Evolutionary conservation across 2,888 invertebrate genomes (phyloP), one percentile per base, ranked within the genome.

Genomic region (Phlogophora meticulosa): DNA sequence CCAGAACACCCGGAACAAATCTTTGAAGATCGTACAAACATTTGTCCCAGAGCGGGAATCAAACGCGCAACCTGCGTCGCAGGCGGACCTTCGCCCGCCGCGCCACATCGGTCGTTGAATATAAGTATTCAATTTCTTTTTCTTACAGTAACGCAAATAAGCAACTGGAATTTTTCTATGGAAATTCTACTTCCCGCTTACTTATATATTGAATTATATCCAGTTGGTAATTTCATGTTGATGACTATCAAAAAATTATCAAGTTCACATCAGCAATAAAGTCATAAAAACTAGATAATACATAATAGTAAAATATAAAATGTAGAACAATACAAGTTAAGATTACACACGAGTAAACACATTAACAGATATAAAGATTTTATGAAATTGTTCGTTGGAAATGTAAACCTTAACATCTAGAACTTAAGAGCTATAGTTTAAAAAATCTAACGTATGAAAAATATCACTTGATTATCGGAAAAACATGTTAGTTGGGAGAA

Each of bases 401-500:
- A 89, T 87, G 78, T 87, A 82, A 86, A 86, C 85, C 87, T 90
- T 92, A 84, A 67, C 4, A 58, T 20, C 76, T 89, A 90, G 52
- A 78, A 81, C 88, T 87, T 92, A 91, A 82, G 43, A 82, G 67
- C 87, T 90, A 92, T 84, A 85, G 61, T 83, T n/a, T 88, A 86
- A 87, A 86, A 76, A 90, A 88, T 87, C 87, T 92, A 90, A 85
- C 84, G 82, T 88, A 89, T 85, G 85, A 89, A 93, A 84, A 92
- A 93, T 93, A 94, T 94, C 93, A 93, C 93, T 92, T 89, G 90
- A 86, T 90, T 89, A 88, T 88, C 88, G 90, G 91, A 93, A 91
- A 93, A 89, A 91, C 45, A 53, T 71, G 60, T 55, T 61, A 73
- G 73, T 78, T 81, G 81, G 66, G 71, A 76, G 78, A 75, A 72